Evolutionary conservation across 2,888 invertebrate genomes (phyloP), one percentile per base, ranked within the genome.

Genomic region (Chaetogeoica ovagalla): DNA sequence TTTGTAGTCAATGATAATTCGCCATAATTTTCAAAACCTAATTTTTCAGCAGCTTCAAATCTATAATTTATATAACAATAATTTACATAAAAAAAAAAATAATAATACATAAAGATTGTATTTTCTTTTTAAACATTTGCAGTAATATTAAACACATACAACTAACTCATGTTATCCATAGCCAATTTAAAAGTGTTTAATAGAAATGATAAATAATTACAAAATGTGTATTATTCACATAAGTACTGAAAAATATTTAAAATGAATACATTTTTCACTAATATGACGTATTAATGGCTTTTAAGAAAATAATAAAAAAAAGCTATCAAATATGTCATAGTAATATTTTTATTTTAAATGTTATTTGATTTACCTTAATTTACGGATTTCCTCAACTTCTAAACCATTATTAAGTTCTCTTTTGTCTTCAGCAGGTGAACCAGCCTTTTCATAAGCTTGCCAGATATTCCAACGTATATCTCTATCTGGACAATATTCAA

Each of bases 1-100:
- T 96, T 97, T 0, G 95, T 96, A 87, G 94, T 92, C 94, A 97
- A 94, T 59, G 94, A 94, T 92, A 97, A 91, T 60, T 95, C 92
- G 0, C 91, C 92, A 86, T 88, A 97, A 76, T 90, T 91, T 82
- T 92, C 89, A 86, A 91, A 97, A 0, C 97, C 96, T 15, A 97
- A 87, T 19, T 91, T 84, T 83, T 91, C 88, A 0, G 96, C 96
- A 84, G 94, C 91, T 60, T 92, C 90, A 65, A 87, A 87, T 83
- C 94, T 88, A 84, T 55, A 85, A 84, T 68, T 76, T 72, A 70
- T 48, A 57, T 37, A 57, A 43, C 43, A 43, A 43, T 43, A 43
- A 5, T 43, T 43, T 4, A 4, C 30, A 30, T 30, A 30, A 30
- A 13, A 48, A 48, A 48, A 11, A 13, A 48, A 48, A n/a, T n/a